Base-by-base conservation (phyloP, 2,113 vertebrate genomes). In the Mustela nigripes region DNA sequence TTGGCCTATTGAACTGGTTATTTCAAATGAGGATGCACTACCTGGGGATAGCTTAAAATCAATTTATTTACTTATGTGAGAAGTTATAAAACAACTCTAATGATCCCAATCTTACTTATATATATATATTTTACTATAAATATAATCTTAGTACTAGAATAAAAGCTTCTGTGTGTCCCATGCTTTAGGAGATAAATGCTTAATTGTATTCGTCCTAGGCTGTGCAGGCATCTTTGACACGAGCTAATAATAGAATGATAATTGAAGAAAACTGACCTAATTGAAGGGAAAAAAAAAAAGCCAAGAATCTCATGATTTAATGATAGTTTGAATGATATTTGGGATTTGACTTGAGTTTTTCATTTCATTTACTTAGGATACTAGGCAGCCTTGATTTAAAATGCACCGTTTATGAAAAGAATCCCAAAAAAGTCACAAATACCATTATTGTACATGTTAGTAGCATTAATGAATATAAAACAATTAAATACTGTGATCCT, bases 401-500 rank as follows among this genome's bases (percentile, higher is more conserved):
- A 88, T 50, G 28, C 65, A 65, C 7, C 62, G 31, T 39, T 89
- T 83, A 82, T 48, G 7, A 26, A 11, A 60, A 83, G 69, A 56
- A 80, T 36, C 26, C 28, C 53, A 62, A 60, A 50, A 50, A 82
- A 76, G 4, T 83, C 48, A 94, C 39, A 93, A 73, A 45, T 50
- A 56, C 69, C 33, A 58, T 93, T 76, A 92, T 94, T 42, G 50
- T 89, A 85, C 62, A 78, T 81, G 78, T 86, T 95, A 76, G 60
- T 12, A n/a, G 31, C 80, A 16, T 86, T 83, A 80, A 92, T 97
- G 85, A 95, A 97, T 96, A 91, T 98, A 73, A 95, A 87, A 82
- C 94, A 80, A 95, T 97, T 96, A 97, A 98, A 92, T 93, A 31
- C 62, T 91, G 96, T 97, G 89, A 96, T 97, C 95, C 50, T 45